A percentile compares a stretch with the other conserved stretches of the same genome.
phyloP scores from a whole-genome alignment of 2,888 invertebrate genomes.

The Orthosia incerta region DNA sequence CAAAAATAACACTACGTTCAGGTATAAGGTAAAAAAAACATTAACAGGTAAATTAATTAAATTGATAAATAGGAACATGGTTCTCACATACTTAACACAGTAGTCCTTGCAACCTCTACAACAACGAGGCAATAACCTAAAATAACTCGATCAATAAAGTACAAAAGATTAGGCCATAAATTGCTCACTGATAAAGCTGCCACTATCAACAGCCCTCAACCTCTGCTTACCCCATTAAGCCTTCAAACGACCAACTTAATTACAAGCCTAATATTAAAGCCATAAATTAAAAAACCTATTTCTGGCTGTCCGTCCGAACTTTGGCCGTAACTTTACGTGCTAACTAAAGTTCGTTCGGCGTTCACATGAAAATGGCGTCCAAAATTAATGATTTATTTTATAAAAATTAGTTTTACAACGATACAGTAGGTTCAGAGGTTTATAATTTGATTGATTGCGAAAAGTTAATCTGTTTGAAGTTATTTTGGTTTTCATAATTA shows the following conservation, averaged over 20 bases:
- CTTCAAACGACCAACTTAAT: constrained; percentile 35
- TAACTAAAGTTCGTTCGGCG: constrained; percentile 42
- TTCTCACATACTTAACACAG: too few species aligned
- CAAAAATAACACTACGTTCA: too few species aligned
- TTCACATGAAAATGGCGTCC: constrained; percentile 36
- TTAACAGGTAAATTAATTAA: too few species aligned
- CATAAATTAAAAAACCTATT: constrained; percentile 52
- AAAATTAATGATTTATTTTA: constrained; percentile 37
- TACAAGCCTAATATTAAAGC: constrained; percentile 35
- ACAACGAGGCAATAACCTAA: not conserved
- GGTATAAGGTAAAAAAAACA: too few species aligned
- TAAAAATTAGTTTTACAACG: constrained; percentile 35
- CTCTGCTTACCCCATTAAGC: not conserved
- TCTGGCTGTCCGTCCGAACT: constrained; percentile 18
- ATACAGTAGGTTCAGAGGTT: constrained; percentile 6
- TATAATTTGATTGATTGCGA: constrained; percentile 34
- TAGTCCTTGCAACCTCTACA: too few species aligned
- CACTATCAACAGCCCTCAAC: not conserved
- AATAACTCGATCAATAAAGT: not conserved
- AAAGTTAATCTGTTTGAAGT: constrained; percentile 8
- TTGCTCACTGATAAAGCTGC: constrained; percentile 4
- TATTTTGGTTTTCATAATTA: constrained; percentile 16
- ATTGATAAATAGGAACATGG: too few species aligned
- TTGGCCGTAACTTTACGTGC: constrained; percentile 30
- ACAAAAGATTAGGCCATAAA: not conserved